Evolutionary conservation across 2,113 vertebrate genomes (phyloP).

Genomic region (Oceanites oceanicus): DNA sequence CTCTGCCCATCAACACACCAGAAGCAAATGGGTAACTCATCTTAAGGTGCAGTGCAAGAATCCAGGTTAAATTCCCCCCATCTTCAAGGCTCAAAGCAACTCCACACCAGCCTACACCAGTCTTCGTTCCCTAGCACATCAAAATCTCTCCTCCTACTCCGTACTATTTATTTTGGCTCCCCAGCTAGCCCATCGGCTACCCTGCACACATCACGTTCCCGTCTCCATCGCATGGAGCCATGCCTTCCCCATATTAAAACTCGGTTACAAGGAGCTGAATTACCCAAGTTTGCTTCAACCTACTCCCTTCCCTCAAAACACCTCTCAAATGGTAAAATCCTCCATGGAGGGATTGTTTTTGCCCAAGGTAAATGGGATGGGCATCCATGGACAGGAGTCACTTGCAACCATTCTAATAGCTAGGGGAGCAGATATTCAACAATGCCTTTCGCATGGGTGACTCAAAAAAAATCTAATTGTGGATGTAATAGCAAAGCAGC

Average conservation of each 20-base stretch:
- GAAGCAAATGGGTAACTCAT: background rate
- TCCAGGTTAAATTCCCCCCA: background rate
- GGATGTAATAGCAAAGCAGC: background rate
- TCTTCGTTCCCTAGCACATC: background rate
- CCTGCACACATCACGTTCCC: accelerated
- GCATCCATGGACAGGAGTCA: background rate
- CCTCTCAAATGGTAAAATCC: background rate
- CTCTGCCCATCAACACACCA: background rate
- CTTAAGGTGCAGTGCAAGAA: background rate
- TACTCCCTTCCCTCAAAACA: background rate
- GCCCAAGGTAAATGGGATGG: background rate
- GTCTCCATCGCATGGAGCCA: accelerated
- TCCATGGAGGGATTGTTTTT: accelerated
- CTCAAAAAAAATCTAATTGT: background rate
- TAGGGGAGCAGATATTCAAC: background rate
- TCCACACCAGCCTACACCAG: background rate
- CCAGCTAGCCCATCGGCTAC: background rate
- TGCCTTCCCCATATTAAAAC: background rate
- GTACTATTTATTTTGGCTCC: background rate
- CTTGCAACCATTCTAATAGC: too few species aligned
- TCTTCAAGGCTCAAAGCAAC: background rate
- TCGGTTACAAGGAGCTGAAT: background rate
- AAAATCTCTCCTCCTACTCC: background rate
- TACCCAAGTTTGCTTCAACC: background rate
- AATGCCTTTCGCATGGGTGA: background rate